phyloP scores from a whole-genome alignment of 1,140 invertebrate species.

The Drosophila rhopaloa region DNA sequence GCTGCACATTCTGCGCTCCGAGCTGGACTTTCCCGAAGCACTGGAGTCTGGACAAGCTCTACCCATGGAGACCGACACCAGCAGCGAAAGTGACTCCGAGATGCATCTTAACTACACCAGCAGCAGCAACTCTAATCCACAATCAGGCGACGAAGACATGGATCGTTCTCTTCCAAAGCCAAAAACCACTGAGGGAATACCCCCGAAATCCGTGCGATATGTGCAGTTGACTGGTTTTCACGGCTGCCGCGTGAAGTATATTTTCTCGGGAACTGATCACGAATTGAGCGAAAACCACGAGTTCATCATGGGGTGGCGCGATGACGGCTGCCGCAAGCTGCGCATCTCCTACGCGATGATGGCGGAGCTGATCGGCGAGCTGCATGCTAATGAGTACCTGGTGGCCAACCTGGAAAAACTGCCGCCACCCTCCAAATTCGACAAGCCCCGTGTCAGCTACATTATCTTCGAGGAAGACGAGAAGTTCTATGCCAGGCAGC shows the following conservation, averaged over 20 bases:
- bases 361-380: constrained; percentile 31
- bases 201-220: constrained; percentile 6
- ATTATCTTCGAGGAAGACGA: constrained; percentile 39
- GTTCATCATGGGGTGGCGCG: background rate
- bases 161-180: background rate
- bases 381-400: constrained; percentile 41
- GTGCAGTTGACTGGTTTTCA: constrained; percentile 33
- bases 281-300: constrained; percentile 31
- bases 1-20: constrained; percentile 45
- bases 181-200: background rate
- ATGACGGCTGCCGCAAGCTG: background rate
- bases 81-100: constrained; percentile 6
- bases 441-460: constrained; percentile 26
- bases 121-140: background rate
- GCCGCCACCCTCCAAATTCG: background rate
- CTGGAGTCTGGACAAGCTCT: background rate
- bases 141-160: background rate
- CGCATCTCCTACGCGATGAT: constrained; percentile 56
- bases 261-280: constrained; percentile 24
- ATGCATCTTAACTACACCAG: background rate
- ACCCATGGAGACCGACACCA: background rate
- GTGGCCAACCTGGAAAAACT: constrained; percentile 24
- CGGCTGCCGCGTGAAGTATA: constrained; percentile 32
- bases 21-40: constrained; percentile 3
- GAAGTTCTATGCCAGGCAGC: constrained; percentile 14